Evolutionary conservation across 2,113 vertebrate species (phyloP).

Genomic region (Cinclus mexicanus): DNA sequence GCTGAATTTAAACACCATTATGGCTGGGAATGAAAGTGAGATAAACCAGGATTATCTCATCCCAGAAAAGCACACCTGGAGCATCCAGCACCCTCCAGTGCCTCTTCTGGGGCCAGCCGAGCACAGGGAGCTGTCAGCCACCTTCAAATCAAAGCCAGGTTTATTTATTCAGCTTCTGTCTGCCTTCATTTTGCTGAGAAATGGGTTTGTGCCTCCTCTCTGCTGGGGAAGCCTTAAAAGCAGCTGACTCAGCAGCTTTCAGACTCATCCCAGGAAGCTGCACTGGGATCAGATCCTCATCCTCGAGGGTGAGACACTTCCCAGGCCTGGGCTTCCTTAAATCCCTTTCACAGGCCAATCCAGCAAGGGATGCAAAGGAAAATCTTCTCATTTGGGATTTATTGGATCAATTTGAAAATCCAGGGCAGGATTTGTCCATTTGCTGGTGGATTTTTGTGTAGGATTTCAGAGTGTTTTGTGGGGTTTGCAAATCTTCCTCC

Average conservation of each 20-base stretch:
- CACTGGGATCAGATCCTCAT: rapidly evolving
- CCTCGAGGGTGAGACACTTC: not conserved
- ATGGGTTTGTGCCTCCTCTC: not conserved
- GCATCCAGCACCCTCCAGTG: not conserved
- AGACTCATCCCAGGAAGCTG: not conserved
- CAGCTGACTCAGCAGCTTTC: not conserved
- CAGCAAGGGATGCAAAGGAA: not conserved
- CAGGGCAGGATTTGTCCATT: not conserved
- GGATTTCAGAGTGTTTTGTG: not conserved
- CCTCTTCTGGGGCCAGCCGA: not conserved
- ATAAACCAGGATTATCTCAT: not conserved
- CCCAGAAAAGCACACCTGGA: not conserved
- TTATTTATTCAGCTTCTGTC: not conserved
- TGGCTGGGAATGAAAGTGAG: not conserved
- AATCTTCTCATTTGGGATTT: not conserved
- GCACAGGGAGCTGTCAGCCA: not conserved
- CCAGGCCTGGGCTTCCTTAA: not conserved
- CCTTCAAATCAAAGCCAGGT: not conserved
- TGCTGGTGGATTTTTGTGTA: not conserved
- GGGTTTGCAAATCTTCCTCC: not conserved
- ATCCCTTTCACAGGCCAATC: not conserved
- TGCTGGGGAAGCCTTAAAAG: not conserved
- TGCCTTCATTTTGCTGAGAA: not conserved
- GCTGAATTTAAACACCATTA: not conserved
- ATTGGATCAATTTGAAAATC: not conserved